These are phyloP conservation scores for Ceratotherium simum DNA, from an alignment of 2,113 vertebrate species.

Conservation along the genomic window DNA sequence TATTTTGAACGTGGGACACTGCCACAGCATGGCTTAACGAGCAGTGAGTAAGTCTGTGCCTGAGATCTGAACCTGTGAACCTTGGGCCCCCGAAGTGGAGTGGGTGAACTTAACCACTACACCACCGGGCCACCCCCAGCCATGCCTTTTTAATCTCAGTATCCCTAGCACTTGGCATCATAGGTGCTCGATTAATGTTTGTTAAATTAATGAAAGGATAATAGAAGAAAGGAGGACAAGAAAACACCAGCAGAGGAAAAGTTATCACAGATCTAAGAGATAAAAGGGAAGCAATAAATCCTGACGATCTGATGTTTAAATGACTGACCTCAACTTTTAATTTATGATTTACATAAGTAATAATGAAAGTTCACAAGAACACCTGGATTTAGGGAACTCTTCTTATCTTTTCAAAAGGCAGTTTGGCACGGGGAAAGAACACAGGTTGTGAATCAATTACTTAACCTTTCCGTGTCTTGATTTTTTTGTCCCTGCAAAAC, in stretches of 20 bases:
- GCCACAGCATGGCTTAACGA: no score
- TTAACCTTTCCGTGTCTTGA: neutral
- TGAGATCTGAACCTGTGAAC: no score
- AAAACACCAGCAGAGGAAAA: neutral
- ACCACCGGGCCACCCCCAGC: no score
- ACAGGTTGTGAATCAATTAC: neutral
- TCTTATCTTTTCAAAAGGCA: neutral
- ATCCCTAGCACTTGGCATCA: neutral
- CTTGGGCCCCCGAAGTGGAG: no score
- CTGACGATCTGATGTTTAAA: slow-evolving; percentile 1
- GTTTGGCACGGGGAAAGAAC: neutral
- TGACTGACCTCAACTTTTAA: slow-evolving; percentile 4
- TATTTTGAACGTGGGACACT: no score
- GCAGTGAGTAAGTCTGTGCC: no score
- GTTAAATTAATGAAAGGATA: neutral
- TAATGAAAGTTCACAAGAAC: neutral
- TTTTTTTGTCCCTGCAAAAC: neutral
- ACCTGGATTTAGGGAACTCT: neutral
- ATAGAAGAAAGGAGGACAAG: neutral
- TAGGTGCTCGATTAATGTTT: neutral
- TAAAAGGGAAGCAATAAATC: neutral
- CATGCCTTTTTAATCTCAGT: neutral
- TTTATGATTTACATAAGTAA: slow-evolving; percentile 12
- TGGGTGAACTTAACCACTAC: no score
- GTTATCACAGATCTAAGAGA: neutral